Conservation (phyloP, 2,888 invertebrate genomes). For the Brachylomia viminalis region DNA sequence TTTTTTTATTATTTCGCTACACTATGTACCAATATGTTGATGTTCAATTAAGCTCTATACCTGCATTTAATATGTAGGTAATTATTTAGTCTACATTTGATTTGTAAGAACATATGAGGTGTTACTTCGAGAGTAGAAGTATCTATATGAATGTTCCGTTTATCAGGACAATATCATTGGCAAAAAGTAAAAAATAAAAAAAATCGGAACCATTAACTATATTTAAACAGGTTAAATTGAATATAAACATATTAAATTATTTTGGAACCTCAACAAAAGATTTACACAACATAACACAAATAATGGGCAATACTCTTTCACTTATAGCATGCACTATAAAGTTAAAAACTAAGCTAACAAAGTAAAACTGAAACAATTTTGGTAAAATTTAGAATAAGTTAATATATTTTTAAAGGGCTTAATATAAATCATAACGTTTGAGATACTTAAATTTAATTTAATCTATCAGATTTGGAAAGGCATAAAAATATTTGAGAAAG, state of each 20-base stretch:
- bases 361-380: no score
- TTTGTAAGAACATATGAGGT: not conserved
- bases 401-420: no score
- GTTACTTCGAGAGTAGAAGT: not conserved
- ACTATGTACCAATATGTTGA: conserved; percentile 6
- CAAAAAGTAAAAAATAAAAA: no score
- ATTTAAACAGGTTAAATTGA: not conserved
- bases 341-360: no score
- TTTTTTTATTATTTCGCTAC: no score
- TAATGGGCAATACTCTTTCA: not conserved
- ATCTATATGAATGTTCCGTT: no score
- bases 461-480: not conserved
- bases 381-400: no score
- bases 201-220: not conserved
- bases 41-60: not conserved
- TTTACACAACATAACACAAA: no score
- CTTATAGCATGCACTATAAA: no score
- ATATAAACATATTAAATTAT: not conserved
- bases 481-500: not conserved
- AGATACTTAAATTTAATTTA: not conserved
- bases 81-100: not conserved
- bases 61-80: not conserved
- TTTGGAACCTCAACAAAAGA: no score
- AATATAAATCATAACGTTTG: no score
- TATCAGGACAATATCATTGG: not conserved